Percentiles rank a stretch among this genome's conserved stretches.
phyloP scores from a whole-genome alignment of 2,797 vertebrate genomes.

The Discoglossus pictus region DNA sequence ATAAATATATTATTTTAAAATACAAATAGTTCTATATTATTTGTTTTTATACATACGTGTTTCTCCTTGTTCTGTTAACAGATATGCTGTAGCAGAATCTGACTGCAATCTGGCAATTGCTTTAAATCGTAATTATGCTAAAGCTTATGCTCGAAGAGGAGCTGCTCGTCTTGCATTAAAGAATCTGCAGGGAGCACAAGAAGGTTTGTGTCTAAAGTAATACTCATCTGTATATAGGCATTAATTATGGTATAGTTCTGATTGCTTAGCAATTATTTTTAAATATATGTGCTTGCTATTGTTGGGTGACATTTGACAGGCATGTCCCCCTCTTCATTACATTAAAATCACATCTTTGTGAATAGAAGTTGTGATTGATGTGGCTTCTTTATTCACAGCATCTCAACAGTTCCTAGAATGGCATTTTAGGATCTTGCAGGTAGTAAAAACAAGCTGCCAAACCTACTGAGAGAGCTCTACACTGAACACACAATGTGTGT shows the following conservation, averaged over 20 bases:
- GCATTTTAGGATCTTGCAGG: too few species aligned
- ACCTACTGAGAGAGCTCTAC: too few species aligned
- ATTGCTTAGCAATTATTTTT: too few species aligned
- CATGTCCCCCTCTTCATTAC: too few species aligned
- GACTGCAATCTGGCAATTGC: constrained; percentile 93
- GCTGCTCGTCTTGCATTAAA: constrained; percentile 80
- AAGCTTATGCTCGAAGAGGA: constrained; percentile 86
- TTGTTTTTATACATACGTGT: neutral
- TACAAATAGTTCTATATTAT: neutral
- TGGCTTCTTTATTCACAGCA: too few species aligned
- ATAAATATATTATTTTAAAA: neutral
- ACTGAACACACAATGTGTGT: too few species aligned
- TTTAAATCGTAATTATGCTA: constrained; percentile 81
- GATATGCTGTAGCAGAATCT: constrained; percentile 91
- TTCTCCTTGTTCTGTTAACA: constrained; percentile 55
- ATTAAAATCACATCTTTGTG: neutral
- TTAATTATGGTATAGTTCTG: too few species aligned
- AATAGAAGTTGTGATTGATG: fast-evolving
- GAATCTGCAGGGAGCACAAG: constrained; percentile 81
- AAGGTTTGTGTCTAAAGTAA: constrained; percentile 71
- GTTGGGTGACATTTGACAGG: too few species aligned
- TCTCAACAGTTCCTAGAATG: too few species aligned
- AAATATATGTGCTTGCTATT: too few species aligned
- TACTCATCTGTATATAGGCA: too few species aligned
- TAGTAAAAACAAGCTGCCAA: too few species aligned